Evolutionary conservation across 2,888 invertebrate species (phyloP).

Genomic region (Atethmia centrago): DNA sequence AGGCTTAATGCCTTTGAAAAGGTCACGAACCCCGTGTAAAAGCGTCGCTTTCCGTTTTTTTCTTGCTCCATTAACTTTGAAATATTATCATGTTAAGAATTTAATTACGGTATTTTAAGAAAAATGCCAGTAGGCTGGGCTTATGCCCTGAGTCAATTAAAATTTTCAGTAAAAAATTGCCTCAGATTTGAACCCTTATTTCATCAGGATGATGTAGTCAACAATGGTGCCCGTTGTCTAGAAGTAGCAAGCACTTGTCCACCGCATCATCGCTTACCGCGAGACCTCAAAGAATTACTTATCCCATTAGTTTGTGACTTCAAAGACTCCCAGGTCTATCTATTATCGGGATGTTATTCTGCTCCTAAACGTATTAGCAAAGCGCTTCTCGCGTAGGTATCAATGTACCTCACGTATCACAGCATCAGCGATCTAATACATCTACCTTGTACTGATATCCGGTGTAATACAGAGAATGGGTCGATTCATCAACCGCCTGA

Average conservation of each 20-base stretch:
- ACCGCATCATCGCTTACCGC: neutral
- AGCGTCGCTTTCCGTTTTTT: conserved; percentile 37
- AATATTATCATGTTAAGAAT: conserved; percentile 47
- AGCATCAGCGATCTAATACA: conserved; percentile 51
- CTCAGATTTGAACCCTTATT: neutral
- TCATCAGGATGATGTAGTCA: neutral
- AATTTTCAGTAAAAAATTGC: neutral
- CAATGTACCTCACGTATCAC: conserved; percentile 41
- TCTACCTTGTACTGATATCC: conserved; percentile 52
- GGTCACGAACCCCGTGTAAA: conserved; percentile 40
- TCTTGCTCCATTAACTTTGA: conserved; percentile 52
- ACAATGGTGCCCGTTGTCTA: neutral
- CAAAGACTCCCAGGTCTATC: no score
- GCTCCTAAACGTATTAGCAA: conserved; percentile 14
- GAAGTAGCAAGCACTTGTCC: neutral
- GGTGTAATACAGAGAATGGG: conserved; percentile 70
- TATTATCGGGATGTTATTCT: neutral
- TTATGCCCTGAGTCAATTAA: neutral
- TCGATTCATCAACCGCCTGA: conserved; percentile 82
- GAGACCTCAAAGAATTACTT: neutral
- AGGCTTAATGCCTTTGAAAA: conserved; percentile 39
- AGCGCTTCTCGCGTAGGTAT: conserved; percentile 19
- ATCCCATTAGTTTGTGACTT: neutral
- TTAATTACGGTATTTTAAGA: conserved; percentile 35
- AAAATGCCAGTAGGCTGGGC: conserved; percentile 2